Evolutionary conservation across 2,888 invertebrate species (phyloP).

Genomic region (Nomada goodeniana): DNA sequence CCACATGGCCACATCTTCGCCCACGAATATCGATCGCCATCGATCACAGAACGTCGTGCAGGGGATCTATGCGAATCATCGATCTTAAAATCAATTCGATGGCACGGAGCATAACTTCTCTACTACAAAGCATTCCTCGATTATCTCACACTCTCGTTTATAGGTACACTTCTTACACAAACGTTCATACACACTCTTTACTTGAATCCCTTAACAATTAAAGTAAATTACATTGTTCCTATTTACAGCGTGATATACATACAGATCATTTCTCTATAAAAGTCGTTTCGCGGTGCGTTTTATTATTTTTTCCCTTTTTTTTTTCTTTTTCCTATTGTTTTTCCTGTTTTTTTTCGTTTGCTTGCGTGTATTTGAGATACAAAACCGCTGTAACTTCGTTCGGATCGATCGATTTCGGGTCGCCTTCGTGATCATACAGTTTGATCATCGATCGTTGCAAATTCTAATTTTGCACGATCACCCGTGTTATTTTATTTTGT

Average conservation of each 20-base stretch:
- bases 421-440: not conserved
- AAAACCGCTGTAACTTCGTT: constrained; percentile 70
- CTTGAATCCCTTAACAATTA: constrained; percentile 51
- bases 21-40: constrained; percentile 39
- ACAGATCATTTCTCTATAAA: constrained; percentile 67
- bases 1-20: constrained; percentile 1
- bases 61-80: constrained; percentile 9
- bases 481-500: not conserved
- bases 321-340: not conserved
- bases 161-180: constrained; percentile 14
- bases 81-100: constrained; percentile 53
- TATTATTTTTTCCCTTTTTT: not conserved
- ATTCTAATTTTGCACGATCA: constrained; percentile 1
- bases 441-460: not conserved
- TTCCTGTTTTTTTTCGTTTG: not conserved
- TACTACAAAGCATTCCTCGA: constrained; percentile 47
- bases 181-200: constrained; percentile 6
- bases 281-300: constrained; percentile 60
- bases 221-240: constrained; percentile 63
- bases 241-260: constrained; percentile 72
- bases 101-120: constrained; percentile 55
- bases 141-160: constrained; percentile 45
- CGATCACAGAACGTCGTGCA: constrained; percentile 6
- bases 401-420: constrained; percentile 57
- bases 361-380: constrained; percentile 52